These are phyloP conservation scores for Columbina picui DNA, from an alignment of 2,113 vertebrate species.

Conservation along the genomic window DNA sequence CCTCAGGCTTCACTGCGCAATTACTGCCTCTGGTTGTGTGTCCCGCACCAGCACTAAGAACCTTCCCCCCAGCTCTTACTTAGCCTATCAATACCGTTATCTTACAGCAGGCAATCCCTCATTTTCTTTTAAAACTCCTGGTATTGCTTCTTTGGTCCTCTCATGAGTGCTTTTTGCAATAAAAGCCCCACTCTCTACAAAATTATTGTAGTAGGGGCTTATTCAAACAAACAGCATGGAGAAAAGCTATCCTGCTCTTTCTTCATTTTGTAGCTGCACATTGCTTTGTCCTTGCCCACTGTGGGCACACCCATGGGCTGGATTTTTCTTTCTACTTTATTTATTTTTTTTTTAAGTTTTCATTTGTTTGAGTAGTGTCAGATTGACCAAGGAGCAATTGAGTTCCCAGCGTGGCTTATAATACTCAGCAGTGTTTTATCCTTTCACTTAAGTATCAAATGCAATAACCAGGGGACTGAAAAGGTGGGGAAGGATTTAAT, in stretches of 20 bases:
- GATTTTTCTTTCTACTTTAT: neutral
- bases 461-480: neutral
- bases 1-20: neutral
- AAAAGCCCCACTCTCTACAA: neutral
- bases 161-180: neutral
- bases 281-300: neutral
- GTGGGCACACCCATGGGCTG: neutral
- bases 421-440: neutral
- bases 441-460: neutral
- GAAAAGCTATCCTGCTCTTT: neutral
- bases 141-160: neutral
- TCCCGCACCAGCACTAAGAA: neutral
- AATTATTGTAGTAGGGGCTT: neutral
- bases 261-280: neutral
- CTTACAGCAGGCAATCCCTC: neutral
- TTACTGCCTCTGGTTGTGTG: neutral
- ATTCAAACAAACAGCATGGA: conserved; percentile 9
- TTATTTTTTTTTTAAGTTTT: neutral
- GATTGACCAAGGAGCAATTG: neutral
- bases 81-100: neutral
- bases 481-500: neutral
- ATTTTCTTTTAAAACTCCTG: neutral
- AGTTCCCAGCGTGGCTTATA: neutral
- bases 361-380: neutral
- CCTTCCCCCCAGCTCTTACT: neutral